A percentile compares a stretch with the other conserved stretches of the same genome.
These are phyloP conservation scores for Rotaria sp. DNA, from an alignment of 2,888 invertebrate genomes.

Conservation along the genomic window DNA sequence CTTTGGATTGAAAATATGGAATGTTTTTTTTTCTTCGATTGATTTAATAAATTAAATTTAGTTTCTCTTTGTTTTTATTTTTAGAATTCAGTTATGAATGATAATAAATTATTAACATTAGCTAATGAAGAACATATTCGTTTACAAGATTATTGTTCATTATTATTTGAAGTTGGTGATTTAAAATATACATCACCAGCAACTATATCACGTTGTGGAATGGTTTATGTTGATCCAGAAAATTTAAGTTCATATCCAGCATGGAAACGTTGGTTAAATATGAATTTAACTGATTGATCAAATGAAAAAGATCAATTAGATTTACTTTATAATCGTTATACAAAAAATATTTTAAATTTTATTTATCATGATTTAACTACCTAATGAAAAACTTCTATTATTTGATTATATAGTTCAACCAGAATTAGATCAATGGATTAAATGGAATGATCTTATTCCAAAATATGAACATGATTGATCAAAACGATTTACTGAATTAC, in stretches of 20 bases:
- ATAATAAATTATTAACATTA: conserved; percentile 89
- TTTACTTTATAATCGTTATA: conserved; percentile 68
- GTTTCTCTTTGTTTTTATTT: not conserved
- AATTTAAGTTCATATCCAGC: conserved; percentile 77
- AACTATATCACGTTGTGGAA: conserved; percentile 81
- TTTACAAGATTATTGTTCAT: conserved; percentile 70
- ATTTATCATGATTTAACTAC: conserved; percentile 70
- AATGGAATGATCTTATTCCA: conserved; percentile 75
- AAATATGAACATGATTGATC: conserved; percentile 67
- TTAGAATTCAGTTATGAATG: conserved; percentile 87
- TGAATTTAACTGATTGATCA: conserved; percentile 47
- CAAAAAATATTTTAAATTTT: conserved; percentile 66
- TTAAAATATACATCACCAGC: conserved; percentile 83
- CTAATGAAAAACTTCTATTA: conserved; percentile 65
- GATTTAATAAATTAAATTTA: not conserved
- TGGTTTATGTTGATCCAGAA: conserved; percentile 63
- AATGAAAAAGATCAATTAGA: conserved; percentile 44
- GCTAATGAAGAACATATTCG: conserved; percentile 95
- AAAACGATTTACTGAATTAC: conserved; percentile 70
- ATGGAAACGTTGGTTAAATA: conserved; percentile 70
- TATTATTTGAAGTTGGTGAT: conserved; percentile 80
- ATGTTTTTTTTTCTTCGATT: not conserved
- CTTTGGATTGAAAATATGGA: conserved; percentile 97
- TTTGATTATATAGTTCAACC: conserved; percentile 74
- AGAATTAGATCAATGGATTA: conserved; percentile 66